Base-by-base conservation (phyloP, 2,797 vertebrate genomes). In the Cirrhinus molitorella region DNA sequence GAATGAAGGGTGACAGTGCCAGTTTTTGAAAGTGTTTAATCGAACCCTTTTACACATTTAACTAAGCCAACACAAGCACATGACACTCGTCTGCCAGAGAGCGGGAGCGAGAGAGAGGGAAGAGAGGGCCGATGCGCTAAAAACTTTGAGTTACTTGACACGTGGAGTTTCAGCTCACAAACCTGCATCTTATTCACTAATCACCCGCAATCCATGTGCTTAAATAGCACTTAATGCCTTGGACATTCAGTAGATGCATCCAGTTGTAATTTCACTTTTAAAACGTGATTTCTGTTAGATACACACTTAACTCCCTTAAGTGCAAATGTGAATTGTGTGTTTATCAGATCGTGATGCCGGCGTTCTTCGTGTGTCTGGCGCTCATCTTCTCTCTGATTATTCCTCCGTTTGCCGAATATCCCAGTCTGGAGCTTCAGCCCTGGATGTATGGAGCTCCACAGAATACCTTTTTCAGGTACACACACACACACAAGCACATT, bases 321-420 rank as follows among this genome's bases (percentile, higher is more conserved):
- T 51, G 51, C 17, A 34, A 11, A 9, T 40, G 12, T 67, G 28
- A 25, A 23, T 80, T 84, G 70, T 85, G 63, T 87, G 65, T 79
- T 43, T 67, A 16, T 67, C 88, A 99, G 98, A 97, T 99, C 86
- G 95, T 99, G 80, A 87, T 99, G 88, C 98, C 98, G 13, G 97
- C 97, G 40, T 91, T 97, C 40, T 99, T 99, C 47, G 98, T 99
- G 76, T 98, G 97, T 92, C 94, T 99, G 77, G 96, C 98, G 79
- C 94, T 99, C 90, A 94, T 99, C 93, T 99, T 99, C 94, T 98
- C 97, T 53, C 92, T 99, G 92, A 98, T 99, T 1, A 88, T 99
- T 4, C 98, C 98, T 19, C 97, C 98, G 0, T 99, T 99, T 91
- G 90, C 93, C 8, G 98, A 98, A 85, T 99, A 98, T 85, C 98